Base-by-base conservation (phyloP, 2,113 vertebrate genomes). In the Oophaga pumilio region DNA sequence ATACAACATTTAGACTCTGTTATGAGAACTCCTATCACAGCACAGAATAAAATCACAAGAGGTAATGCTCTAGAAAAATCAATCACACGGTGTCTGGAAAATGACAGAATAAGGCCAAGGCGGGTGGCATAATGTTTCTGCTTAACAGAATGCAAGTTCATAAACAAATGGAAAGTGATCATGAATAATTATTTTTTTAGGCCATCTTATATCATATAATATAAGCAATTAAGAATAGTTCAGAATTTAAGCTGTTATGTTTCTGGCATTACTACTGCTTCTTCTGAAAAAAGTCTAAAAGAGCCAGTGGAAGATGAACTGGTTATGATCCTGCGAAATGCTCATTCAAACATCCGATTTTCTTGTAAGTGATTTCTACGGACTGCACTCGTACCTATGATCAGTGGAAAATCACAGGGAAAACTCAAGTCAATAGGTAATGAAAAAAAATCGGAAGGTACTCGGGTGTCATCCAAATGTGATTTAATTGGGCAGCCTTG, bases 61-160 rank as follows among this genome's bases (percentile, higher is more conserved):
- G 49, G 74, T 52, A 76, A 76, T 76, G 18, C 6, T 76, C 49
- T 52, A 77, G 28, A 52, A 77, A 24, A 77, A 77, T 77, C 76
- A 24, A 77, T 77, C 76, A 77, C 15, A 56, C 0, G n/a, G 22
- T 24, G 76, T 77, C 50, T 60, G 57, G 1, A 62, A 17, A 20
- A 33, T 59, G 78, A 81, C 53, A 81, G 78, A 81, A 60, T 60
- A 81, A 62, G 53, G 56, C 26, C 53, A 81, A 22, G 26, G 78
- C 17, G 57, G 57, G 53, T 22, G 56, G 1, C 28, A 62, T 43
- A 33, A 81, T 81, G 56, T 62, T n/a, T 43, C 53, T 33, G 56
- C 78, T 60, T 33, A 62, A 62, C 53, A 81, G 24, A 28, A 77
- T 8, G 43, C 43, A 76, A 53, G 50, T 17, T 24, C 12, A 77